Conservation (phyloP, 2,113 vertebrate species). For the Oriolus oriolus region DNA sequence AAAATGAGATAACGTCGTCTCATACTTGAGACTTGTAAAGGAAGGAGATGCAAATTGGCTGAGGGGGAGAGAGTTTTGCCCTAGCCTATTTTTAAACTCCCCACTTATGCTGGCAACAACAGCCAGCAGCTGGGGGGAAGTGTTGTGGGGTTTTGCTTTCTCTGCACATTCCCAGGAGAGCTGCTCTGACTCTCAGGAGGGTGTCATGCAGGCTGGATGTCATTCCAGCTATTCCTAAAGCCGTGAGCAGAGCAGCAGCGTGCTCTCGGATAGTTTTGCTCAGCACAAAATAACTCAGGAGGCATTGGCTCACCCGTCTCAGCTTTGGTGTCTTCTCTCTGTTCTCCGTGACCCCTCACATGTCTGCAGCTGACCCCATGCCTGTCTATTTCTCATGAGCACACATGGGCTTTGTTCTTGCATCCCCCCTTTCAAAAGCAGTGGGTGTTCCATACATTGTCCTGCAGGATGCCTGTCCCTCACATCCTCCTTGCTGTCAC, state of each 20-base stretch:
- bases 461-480: background rate
- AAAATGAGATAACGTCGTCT: background rate
- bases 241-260: background rate
- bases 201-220: background rate
- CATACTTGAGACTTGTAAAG: background rate
- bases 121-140: background rate
- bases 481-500: background rate
- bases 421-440: background rate
- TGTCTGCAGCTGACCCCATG: background rate
- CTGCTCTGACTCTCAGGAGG: background rate
- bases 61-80: background rate
- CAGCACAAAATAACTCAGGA: background rate
- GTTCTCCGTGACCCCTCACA: rapidly evolving
- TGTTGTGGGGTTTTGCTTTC: background rate
- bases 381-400: background rate
- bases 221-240: background rate
- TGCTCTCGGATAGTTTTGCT: background rate
- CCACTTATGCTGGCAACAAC: background rate
- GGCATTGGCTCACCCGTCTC: background rate
- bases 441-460: background rate
- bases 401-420: background rate
- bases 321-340: background rate
- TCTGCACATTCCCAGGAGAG: background rate
- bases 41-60: background rate
- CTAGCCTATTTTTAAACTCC: slow-evolving; percentile 15